Percentiles rank a stretch among this genome's conserved stretches.
These are phyloP conservation scores for Gorsachius goisagi DNA, from an alignment of 2,113 vertebrate species.

Conservation along the genomic window DNA sequence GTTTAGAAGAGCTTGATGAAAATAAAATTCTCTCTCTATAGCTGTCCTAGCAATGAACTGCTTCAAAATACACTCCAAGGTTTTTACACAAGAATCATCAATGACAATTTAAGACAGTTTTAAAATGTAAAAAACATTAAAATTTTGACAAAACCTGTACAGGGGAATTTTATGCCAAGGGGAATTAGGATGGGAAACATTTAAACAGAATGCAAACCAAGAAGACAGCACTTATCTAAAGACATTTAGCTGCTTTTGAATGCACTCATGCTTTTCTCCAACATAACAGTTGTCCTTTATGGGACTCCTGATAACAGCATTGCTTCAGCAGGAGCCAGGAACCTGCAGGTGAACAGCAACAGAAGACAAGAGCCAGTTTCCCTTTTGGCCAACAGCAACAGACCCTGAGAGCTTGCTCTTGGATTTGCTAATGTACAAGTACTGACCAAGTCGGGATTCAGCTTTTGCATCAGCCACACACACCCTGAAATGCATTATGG, in stretches of 20 bases:
- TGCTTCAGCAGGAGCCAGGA: neutral
- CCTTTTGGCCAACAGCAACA: neutral
- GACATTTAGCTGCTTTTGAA: neutral
- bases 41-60: conserved; percentile 14
- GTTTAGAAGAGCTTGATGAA: conserved; percentile 42
- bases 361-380: neutral
- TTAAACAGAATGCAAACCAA: conserved; percentile 34
- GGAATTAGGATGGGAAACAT: conserved; percentile 15
- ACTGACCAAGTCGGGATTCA: neutral
- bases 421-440: neutral
- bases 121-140: conserved; percentile 44
- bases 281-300: neutral
- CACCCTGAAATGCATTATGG: neutral
- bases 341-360: neutral
- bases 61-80: conserved; percentile 10
- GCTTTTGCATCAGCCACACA: neutral
- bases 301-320: neutral
- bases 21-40: neutral
- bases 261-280: neutral
- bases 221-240: conserved; percentile 29
- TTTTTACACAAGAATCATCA: conserved; percentile 15
- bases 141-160: conserved; percentile 44
- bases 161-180: neutral
- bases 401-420: neutral
- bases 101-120: conserved; percentile 49